phyloP scores from a whole-genome alignment of 1,140 invertebrate species.

The Bombus polaris region DNA sequence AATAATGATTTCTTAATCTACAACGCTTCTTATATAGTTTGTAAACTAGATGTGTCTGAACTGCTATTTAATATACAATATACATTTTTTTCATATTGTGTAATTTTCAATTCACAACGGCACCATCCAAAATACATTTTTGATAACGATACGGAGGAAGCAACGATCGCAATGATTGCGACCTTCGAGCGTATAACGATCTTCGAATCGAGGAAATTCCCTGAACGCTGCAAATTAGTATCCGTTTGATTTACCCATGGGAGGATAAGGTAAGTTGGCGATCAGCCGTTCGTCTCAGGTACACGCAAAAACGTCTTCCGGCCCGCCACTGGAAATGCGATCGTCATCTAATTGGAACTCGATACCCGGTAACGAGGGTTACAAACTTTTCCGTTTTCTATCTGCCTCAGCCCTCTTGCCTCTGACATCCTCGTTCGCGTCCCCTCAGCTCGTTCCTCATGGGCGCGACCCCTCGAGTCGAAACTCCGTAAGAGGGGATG shows the following conservation, averaged over 20 bases:
- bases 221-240: slow-evolving; percentile 76
- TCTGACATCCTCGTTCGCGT: slow-evolving; percentile 17
- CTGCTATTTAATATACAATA: too few relatives aligned
- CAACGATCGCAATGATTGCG: slow-evolving; percentile 52
- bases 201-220: slow-evolving; percentile 72
- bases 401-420: slow-evolving; percentile 50
- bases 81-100: not conserved
- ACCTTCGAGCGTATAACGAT: slow-evolving; percentile 53
- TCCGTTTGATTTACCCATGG: slow-evolving; percentile 73
- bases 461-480: slow-evolving; percentile 55
- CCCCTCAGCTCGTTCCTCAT: slow-evolving; percentile 44
- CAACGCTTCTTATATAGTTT: too few relatives aligned
- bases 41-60: too few relatives aligned
- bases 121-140: too few relatives aligned
- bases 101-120: not conserved
- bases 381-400: slow-evolving; percentile 76
- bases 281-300: slow-evolving; percentile 67
- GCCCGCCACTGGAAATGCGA: slow-evolving; percentile 74
- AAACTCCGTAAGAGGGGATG: slow-evolving; percentile 58
- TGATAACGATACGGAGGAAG: not conserved
- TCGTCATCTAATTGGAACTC: slow-evolving; percentile 81
- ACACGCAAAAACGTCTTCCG: slow-evolving; percentile 70
- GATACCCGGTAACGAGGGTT: slow-evolving; percentile 79
- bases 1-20: too few relatives aligned
- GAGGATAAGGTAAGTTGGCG: slow-evolving; percentile 67